phyloP scores from a whole-genome alignment of 2,797 vertebrate species.

The Peromyscus attwateri region DNA sequence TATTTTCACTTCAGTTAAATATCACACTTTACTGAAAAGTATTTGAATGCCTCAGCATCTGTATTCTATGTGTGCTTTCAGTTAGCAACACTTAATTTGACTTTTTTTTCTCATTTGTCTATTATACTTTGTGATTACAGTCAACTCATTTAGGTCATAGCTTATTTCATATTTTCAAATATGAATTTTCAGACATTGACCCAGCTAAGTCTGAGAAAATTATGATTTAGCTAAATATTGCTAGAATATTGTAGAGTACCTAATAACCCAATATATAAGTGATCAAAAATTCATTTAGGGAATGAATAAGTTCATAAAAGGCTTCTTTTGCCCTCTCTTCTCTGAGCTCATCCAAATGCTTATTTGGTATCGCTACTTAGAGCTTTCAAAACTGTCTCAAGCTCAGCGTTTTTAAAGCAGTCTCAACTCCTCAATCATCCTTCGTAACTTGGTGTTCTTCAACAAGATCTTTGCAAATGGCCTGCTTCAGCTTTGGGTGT shows the following conservation, averaged over 20 bases:
- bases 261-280: neutral
- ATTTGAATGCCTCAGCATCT: neutral
- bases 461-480: neutral
- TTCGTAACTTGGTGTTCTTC: neutral
- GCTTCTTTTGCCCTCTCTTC: neutral
- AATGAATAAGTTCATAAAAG: neutral
- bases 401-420: neutral
- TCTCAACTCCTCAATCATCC: neutral
- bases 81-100: neutral
- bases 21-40: neutral
- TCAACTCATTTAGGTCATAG: neutral
- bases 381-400: slow-evolving; percentile 3
- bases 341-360: neutral
- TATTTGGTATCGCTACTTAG: neutral
- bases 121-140: neutral
- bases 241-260: neutral
- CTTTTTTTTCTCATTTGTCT: neutral
- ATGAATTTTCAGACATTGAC: neutral
- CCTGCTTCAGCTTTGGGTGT: neutral
- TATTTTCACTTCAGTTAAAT: neutral
- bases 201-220: neutral
- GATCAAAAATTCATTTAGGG: neutral
- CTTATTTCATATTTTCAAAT: slow-evolving; percentile 5
- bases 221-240: neutral
- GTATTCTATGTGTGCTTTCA: neutral